Base-by-base conservation (phyloP, 2,797 vertebrate genomes). In the Chaenodraco wilsoni region DNA sequence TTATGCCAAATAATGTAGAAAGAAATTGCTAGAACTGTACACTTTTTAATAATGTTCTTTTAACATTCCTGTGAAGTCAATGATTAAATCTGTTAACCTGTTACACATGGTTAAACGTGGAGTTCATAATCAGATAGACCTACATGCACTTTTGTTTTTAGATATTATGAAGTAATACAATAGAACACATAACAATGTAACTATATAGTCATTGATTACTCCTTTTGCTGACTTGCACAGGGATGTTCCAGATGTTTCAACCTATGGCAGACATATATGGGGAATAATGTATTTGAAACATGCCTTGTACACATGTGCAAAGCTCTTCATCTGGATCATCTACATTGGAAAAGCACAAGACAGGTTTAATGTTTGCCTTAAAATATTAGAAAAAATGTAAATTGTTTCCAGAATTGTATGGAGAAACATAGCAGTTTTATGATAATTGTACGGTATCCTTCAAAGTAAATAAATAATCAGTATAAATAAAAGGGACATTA, bases 1-100 rank as follows among this genome's bases (percentile, higher is more conserved):
- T 54, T 23, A 43, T 63, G n/a, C 2, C 51, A 62, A 67, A 84
- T 60, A 44, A 78, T 68, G 31, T 50, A 62, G 10, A 67, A 57
- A 51, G 0, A 70, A 67, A 60, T 0, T 1, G 11, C 44, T 46
- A 27, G 9, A 60, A 48, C 37, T 54, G 23, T 61, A 19, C 16
- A 44, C 23, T 66, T 61, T 23, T 61, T 23, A 15, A 57, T 44
- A 17, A 4, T 64, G 17, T 8, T 46, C 4, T 54, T 17, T 70
- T 5, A 50, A 50, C 11, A 41, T 50, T 40, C 15, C 19, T 27
- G 3, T 23, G 17, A 69, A 48, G 27, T 45, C 46, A 43, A 13
- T 23, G 40, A 64, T 44, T 58, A 17, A 43, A 33, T 0, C 10
- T 31, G 14, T 13, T 54, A 11, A 11, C 0, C 21, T 16, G 44